Conservation (phyloP, 2,113 vertebrate species). For the Pontoporia blainvillei region DNA sequence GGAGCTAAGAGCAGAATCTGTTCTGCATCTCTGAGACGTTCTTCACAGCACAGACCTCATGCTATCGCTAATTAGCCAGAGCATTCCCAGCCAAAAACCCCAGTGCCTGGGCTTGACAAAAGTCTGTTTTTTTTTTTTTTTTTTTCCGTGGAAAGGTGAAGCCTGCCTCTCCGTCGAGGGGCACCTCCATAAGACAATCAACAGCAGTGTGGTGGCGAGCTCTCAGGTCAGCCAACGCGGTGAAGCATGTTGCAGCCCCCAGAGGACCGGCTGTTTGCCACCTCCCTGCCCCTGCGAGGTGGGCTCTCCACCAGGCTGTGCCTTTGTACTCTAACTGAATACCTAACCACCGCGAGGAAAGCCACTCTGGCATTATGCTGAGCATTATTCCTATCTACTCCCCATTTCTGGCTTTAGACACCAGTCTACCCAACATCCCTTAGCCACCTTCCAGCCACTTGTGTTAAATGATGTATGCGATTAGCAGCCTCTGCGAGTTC, state of each 20-base stretch:
- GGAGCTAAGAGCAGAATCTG: conserved; percentile 53
- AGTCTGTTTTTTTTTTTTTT: neutral
- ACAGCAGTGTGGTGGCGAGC: neutral
- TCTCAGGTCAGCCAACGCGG: neutral
- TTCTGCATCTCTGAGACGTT: conserved; percentile 39
- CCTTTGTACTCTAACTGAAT: neutral
- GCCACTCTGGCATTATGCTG: neutral
- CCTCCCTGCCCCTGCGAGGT: neutral
- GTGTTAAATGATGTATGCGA: conserved; percentile 61
- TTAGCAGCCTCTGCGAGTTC: conserved; percentile 49
- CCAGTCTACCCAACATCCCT: conserved; percentile 62
- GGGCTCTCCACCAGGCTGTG: neutral
- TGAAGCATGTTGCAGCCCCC: neutral
- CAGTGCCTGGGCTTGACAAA: neutral
- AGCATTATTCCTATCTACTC: neutral
- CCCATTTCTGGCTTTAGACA: conserved; percentile 30
- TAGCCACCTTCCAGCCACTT: conserved; percentile 66
- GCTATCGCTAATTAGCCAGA: conserved; percentile 60
- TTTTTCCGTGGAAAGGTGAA: neutral
- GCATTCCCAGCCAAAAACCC: conserved; percentile 14
- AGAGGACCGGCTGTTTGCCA: neutral
- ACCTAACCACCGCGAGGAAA: neutral
- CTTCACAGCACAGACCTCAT: neutral
- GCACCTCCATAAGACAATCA: neutral
- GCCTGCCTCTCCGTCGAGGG: neutral